A percentile compares a stretch with the other conserved stretches of the same genome.
Conservation (phyloP, 35 echinoderm and acorn worm genomes). For the Heliocidaris tuberculata region DNA sequence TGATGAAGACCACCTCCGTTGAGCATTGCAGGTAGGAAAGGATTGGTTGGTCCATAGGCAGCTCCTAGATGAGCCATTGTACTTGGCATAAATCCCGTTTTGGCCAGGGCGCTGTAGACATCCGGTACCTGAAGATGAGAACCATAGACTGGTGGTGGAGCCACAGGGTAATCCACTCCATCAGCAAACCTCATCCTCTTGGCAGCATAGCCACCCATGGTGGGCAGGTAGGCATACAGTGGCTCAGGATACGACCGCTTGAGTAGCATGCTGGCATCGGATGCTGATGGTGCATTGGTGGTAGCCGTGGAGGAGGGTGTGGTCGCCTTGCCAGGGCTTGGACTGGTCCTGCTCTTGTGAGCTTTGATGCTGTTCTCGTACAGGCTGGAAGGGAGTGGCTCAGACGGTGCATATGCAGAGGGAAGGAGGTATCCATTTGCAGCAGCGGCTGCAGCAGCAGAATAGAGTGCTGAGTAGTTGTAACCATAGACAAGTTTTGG, state of each 20-base stretch:
- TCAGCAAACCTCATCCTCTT: constrained; percentile 79
- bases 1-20: constrained; percentile 43
- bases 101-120: constrained; percentile 64
- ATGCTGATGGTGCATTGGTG: not conserved
- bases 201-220: constrained; percentile 57
- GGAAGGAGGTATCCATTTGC: constrained; percentile 53
- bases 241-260: constrained; percentile 67
- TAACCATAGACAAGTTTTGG: constrained; percentile 76
- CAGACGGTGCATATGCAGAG: constrained; percentile 61
- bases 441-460: constrained; percentile 54
- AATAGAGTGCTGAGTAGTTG: constrained; percentile 83
- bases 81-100: constrained; percentile 56
- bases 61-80: constrained; percentile 46
- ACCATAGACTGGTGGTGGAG: constrained; percentile 46
- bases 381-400: constrained; percentile 58
- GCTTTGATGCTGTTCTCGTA: constrained; percentile 86
- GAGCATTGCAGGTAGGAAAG: constrained; percentile 54
- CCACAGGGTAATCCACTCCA: constrained; percentile 74
- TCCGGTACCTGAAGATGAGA: constrained; percentile 53
- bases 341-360: constrained; percentile 40
- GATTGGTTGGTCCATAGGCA: constrained; percentile 38
- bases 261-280: constrained; percentile 27
- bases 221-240: constrained; percentile 71
- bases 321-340: constrained; percentile 11
- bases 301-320: constrained; percentile 43